These are phyloP conservation scores for Prunella strophiata DNA, from an alignment of 2,797 vertebrate genomes.

Conservation along the genomic window DNA sequence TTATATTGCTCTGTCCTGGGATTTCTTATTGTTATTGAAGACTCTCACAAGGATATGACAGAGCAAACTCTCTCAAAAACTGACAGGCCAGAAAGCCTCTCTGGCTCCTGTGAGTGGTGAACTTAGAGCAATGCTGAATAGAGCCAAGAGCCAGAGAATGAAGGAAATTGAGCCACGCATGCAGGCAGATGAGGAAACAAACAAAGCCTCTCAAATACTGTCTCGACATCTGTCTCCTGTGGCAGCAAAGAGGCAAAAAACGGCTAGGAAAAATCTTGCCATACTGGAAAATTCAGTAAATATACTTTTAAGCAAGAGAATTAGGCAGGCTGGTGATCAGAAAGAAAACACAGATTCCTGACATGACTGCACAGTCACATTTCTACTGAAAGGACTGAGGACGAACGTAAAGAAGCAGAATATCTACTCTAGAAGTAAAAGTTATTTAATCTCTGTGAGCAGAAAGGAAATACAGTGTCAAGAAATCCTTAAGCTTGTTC, in stretches of 20 bases:
- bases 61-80: conserved; percentile 38
- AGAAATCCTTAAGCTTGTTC: not conserved
- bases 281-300: not conserved
- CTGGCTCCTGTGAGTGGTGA: not conserved
- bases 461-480: not conserved
- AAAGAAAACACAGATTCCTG: not conserved
- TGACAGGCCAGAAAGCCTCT: conserved; percentile 28
- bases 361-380: not conserved
- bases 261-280: conserved; percentile 6
- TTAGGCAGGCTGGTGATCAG: not conserved
- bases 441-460: not conserved
- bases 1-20: not conserved
- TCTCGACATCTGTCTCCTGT: not conserved
- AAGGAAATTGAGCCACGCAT: not conserved
- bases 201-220: conserved; percentile 13
- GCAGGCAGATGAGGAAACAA: conserved; percentile 17
- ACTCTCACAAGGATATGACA: conserved; percentile 36
- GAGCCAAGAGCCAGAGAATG: not conserved
- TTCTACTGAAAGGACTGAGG: not conserved
- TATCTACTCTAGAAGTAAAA: not conserved
- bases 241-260: not conserved
- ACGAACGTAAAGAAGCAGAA: not conserved
- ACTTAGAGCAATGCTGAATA: conserved; percentile 31
- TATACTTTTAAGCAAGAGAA: not conserved
- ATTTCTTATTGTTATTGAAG: conserved; percentile 23